These are phyloP conservation scores for Laspeyria flexula DNA, from an alignment of 2,888 invertebrate species.

Conservation along the genomic window DNA sequence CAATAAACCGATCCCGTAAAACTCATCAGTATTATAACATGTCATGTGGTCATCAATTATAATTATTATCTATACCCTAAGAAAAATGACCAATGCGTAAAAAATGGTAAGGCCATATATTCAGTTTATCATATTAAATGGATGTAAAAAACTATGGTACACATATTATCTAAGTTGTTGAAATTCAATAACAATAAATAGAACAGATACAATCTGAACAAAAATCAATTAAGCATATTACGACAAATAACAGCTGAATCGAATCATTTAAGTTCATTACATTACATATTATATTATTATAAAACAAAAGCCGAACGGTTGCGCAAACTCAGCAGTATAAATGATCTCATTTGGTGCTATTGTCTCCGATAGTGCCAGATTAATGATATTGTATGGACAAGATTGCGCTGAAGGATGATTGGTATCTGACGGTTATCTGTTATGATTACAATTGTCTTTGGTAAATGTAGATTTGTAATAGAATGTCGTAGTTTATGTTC, in stretches of 20 bases:
- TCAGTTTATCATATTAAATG: no score
- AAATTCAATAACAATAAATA: background rate
- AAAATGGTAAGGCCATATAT: no score
- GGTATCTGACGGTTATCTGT: conserved; percentile 54
- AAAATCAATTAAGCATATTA: conserved; percentile 17
- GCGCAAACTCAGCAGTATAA: conserved; percentile 50
- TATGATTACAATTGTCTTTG: conserved; percentile 43
- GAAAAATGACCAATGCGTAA: no score
- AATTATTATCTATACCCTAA: no score
- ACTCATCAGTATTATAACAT: no score
- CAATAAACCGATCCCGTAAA: no score
- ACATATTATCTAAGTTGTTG: no score
- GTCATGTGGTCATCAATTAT: no score
- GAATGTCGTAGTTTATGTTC: conserved; percentile 3
- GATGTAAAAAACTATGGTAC: no score
- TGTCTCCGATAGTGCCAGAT: conserved; percentile 67
- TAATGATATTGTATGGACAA: conserved; percentile 58
- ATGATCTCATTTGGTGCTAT: conserved; percentile 75
- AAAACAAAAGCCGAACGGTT: conserved; percentile 48
- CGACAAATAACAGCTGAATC: conserved; percentile 14
- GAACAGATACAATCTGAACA: conserved; percentile 3
- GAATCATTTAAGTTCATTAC: conserved; percentile 11
- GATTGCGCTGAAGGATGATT: conserved; percentile 54
- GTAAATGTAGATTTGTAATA: conserved; percentile 36
- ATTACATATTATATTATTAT: conserved; percentile 26